These are phyloP conservation scores for Tretioscincus oriximinensis DNA, from an alignment of 2,113 vertebrate species.

Conservation along the genomic window DNA sequence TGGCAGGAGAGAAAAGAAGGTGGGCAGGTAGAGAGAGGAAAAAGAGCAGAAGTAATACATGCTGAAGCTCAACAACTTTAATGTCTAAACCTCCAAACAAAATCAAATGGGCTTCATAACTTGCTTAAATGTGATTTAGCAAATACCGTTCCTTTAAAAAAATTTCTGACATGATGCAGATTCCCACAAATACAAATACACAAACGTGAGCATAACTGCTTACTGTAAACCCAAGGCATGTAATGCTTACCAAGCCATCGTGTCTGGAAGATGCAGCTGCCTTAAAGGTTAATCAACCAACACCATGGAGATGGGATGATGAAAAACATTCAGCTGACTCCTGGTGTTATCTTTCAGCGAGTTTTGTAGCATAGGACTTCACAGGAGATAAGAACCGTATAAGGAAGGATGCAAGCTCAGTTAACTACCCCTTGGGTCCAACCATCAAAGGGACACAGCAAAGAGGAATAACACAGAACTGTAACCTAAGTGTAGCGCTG, in stretches of 20 bases:
- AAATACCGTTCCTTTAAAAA: background rate
- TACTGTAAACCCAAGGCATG: background rate
- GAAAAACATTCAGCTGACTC: slow-evolving; percentile 33
- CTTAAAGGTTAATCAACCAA: slow-evolving; percentile 22
- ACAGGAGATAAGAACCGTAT: background rate
- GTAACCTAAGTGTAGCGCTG: background rate
- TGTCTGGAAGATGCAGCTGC: background rate
- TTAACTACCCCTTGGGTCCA: slow-evolving; percentile 54
- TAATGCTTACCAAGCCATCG: slow-evolving; percentile 22
- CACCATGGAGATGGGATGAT: slow-evolving; percentile 19
- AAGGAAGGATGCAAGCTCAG: slow-evolving; percentile 49
- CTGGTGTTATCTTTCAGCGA: slow-evolving; percentile 53
- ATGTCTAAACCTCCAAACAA: background rate
- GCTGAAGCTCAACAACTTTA: background rate
- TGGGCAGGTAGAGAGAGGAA: background rate
- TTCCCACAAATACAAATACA: background rate
- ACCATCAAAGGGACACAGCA: slow-evolving; percentile 3
- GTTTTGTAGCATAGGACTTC: slow-evolving; percentile 31
- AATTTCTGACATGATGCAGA: background rate
- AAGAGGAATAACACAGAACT: slow-evolving; percentile 7
- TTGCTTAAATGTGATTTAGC: background rate
- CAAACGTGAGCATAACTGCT: background rate
- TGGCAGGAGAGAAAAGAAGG: background rate
- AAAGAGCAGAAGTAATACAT: background rate
- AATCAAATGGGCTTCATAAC: background rate